Percentiles rank a stretch among this genome's conserved stretches.
Conservation (phyloP, 2,797 vertebrate species). For the Poeciliopsis presidionis region DNA sequence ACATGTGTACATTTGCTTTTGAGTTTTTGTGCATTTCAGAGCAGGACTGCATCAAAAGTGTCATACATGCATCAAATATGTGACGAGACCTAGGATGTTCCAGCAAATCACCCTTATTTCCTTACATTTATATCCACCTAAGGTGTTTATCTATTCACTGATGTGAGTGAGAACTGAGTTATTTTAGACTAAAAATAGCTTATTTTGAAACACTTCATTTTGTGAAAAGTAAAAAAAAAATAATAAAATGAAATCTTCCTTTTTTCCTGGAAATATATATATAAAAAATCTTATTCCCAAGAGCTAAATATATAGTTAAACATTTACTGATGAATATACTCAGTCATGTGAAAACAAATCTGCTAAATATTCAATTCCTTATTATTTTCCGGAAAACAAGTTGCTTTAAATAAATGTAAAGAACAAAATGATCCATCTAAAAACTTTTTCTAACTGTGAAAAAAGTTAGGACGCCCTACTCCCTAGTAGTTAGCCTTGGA, state of each 20-base stretch:
- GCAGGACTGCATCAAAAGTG: not conserved
- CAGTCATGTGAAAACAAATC: not conserved
- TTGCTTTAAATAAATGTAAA: not conserved
- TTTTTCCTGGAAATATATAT: not conserved
- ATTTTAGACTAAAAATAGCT: not conserved
- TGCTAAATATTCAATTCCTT: not conserved
- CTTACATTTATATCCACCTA: not conserved
- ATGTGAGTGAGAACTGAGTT: not conserved
- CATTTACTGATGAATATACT: not conserved
- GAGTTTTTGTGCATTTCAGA: not conserved
- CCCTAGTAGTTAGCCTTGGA: not conserved
- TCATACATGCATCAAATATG: not conserved
- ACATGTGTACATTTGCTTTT: too few relatives aligned
- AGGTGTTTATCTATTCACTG: not conserved
- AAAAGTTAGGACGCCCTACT: not conserved
- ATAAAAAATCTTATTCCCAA: not conserved
- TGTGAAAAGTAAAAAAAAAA: not conserved
- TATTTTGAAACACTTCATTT: too few relatives aligned
- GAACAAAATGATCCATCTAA: not conserved
- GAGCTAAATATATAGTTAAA: not conserved
- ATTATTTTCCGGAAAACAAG: not conserved
- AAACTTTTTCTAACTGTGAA: not conserved
- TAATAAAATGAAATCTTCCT: not conserved
- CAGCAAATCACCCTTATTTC: not conserved
- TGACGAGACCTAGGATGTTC: not conserved